A percentile compares a stretch with the other conserved stretches of the same genome.
These are phyloP conservation scores for Acanthosepion pharaonis DNA, from an alignment of 2,888 invertebrate genomes.

Conservation along the genomic window DNA sequence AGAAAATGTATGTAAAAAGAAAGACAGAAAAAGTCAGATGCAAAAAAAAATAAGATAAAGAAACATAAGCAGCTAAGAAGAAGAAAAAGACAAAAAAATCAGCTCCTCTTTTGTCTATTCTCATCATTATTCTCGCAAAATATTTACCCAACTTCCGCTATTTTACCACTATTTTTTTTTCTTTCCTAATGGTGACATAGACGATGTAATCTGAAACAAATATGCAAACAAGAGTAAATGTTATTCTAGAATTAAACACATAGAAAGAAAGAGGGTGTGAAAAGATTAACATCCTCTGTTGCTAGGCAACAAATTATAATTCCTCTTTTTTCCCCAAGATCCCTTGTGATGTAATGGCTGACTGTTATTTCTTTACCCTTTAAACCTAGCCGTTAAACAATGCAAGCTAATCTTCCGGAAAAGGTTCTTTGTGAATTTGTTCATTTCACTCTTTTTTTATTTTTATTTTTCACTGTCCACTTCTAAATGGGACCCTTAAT, in stretches of 20 bases:
- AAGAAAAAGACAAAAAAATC: too few species aligned
- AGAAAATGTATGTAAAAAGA: too few species aligned
- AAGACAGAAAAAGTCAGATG: too few species aligned
- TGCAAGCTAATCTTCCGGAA: neutral
- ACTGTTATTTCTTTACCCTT: neutral
- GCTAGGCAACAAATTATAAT: neutral
- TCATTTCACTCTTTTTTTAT: too few species aligned
- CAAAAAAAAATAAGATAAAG: too few species aligned
- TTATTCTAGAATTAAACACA: neutral
- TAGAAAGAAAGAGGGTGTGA: neutral
- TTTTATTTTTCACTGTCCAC: too few species aligned
- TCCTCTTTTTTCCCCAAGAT: neutral
- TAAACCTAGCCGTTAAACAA: neutral
- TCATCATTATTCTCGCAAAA: too few species aligned
- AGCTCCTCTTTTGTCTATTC: too few species aligned
- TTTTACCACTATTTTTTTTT: neutral
- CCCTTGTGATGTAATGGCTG: neutral
- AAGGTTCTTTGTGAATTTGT: too few species aligned
- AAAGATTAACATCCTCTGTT: neutral
- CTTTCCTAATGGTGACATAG: neutral
- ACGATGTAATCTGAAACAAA: neutral
- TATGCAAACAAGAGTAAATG: neutral
- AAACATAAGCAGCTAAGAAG: too few species aligned
- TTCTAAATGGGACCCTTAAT: neutral
- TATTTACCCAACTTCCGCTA: neutral